Percentiles rank a stretch among this genome's conserved stretches.
Conservation (phyloP, 2,113 vertebrate species). For the Megaceryle torquata region DNA sequence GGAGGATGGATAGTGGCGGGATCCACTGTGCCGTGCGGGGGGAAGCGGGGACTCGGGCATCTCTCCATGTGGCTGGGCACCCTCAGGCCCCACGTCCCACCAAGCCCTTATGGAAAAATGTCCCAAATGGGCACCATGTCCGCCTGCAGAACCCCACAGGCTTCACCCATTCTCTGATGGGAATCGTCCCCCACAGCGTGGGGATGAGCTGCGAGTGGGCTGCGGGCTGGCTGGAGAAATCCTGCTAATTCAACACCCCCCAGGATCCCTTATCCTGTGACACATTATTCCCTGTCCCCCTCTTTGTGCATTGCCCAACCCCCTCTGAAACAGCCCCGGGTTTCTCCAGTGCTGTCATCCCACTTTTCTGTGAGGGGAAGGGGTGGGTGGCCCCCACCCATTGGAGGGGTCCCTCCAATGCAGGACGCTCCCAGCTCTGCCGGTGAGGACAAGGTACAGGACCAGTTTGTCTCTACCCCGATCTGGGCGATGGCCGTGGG, state of each 20-base stretch:
- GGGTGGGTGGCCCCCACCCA: background rate
- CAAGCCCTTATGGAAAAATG: background rate
- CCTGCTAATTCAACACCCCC: no score
- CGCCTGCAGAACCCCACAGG: rapidly evolving
- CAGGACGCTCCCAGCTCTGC: background rate
- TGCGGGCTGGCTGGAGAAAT: rapidly evolving
- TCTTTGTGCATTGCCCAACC: rapidly evolving
- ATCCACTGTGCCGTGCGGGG: rapidly evolving
- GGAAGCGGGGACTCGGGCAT: rapidly evolving
- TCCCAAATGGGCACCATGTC: rapidly evolving
- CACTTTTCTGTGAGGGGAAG: background rate
- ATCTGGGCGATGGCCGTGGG: background rate
- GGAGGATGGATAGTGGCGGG: background rate
- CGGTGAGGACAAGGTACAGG: background rate
- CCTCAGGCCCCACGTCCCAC: background rate
- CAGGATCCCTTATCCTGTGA: background rate
- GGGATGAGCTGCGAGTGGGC: background rate
- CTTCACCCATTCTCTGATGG: rapidly evolving
- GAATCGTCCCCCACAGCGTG: rapidly evolving
- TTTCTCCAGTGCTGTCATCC: background rate
- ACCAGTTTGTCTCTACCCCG: rapidly evolving
- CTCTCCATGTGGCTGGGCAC: rapidly evolving
- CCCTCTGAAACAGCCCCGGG: no score
- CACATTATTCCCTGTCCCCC: rapidly evolving
- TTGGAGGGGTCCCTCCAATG: background rate